Base-by-base conservation (phyloP, 2,888 invertebrate species). In the Volucella zonaria region DNA sequence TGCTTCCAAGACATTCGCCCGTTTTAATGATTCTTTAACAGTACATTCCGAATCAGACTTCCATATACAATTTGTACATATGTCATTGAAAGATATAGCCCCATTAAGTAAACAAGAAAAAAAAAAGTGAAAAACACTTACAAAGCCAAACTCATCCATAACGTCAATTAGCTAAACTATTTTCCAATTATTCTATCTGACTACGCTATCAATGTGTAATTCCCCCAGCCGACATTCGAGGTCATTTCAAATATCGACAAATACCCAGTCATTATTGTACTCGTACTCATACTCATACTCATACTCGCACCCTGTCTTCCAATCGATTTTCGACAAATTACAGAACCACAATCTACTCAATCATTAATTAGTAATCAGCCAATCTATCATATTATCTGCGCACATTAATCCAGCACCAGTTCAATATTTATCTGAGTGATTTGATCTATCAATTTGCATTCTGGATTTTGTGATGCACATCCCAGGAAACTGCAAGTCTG, bases 381-480 rank as follows among this genome's bases (percentile, higher is more conserved):
- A 82, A 79, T 78, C 82, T 74, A 82, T 75, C 31, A 31, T 66
- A 75, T 82, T 68, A 68, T 68, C 62, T 64, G 45, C 64, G 62
- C 67, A 68, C 51, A 74, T 79, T 74, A 79, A 79, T 82, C 70
- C 40, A 64, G 49, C 64, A 31, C 31, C 31, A 74, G 49, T 70
- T 68, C 62, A 64, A 68, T 74, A 78, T 74, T 58, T 62, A 68
- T 79, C 62, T 31, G 31, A 74, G 62, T 79, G 82, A 79, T 79
- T 79, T 79, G 79, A 79, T 82, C 79, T 73, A 79, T 59, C 68
- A 82, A 82, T 82, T 82, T 82, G 79, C 82, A 82, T 82, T 74
- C 51, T 58, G 15, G 51, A 23, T 61, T 67, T 43, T 40, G 67
- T 67, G 77, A 56, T 31, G 31, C 23, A 58, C 45, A 56, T 70